phyloP scores from a whole-genome alignment of 92 coral and sea anemone species.

The Anthopleura xanthogrammica region DNA sequence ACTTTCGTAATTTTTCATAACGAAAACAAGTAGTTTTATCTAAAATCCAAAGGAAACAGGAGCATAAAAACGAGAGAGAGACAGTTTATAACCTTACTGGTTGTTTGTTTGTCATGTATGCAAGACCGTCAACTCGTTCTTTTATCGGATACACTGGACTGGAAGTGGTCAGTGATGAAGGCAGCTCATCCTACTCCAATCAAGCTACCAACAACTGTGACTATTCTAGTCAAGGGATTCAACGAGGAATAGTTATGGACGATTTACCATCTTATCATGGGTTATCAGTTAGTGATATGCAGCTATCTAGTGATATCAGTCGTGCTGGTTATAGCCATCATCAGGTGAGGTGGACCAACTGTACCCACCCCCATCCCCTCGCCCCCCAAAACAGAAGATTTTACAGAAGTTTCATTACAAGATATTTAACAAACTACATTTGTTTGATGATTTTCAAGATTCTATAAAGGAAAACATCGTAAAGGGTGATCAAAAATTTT shows the following conservation, averaged over 20 bases:
- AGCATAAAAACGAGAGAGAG: too few species aligned
- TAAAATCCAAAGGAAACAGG: too few species aligned
- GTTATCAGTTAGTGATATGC: constrained; percentile 25
- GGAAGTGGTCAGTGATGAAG: constrained; percentile 20
- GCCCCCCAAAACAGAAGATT: too few species aligned
- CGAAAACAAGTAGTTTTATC: too few species aligned
- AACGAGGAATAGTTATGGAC: constrained; percentile 11
- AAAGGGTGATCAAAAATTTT: too few species aligned
- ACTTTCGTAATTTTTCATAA: too few species aligned
- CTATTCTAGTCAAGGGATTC: background rate
- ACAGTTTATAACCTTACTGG: too few species aligned
- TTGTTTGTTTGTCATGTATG: background rate
- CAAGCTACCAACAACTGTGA: background rate
- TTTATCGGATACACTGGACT: constrained; percentile 1
- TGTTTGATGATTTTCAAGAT: too few species aligned
- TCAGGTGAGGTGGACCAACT: background rate
- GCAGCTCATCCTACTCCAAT: background rate
- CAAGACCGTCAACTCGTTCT: background rate
- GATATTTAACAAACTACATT: too few species aligned
- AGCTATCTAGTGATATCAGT: constrained; percentile 28
- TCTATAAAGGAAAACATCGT: too few species aligned
- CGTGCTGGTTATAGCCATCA: background rate
- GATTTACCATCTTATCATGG: constrained; percentile 20
- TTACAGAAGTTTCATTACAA: too few species aligned
- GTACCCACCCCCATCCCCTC: too few species aligned